Base-by-base conservation (phyloP, 2,113 vertebrate genomes). In the Corydoras sp. region DNA sequence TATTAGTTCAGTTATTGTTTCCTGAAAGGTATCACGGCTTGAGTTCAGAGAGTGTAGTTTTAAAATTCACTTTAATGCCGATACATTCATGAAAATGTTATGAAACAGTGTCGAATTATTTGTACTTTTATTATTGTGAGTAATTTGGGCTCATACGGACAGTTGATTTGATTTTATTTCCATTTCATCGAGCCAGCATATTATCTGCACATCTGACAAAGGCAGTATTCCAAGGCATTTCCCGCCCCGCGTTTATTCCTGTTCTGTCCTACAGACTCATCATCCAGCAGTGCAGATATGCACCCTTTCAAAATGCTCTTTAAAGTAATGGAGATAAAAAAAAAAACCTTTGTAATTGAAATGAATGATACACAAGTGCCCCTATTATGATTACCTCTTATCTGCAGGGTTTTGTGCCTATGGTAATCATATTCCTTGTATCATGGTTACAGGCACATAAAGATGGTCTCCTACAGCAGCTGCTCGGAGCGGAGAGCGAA, bases 391-490 rank as follows among this genome's bases (percentile, higher is more conserved):
- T 55, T 43, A 58, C 15, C 65, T 65, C 72, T 75, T 72, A 75
- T 75, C 61, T 12, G 55, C 54, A 13, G 32, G 30, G 59, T 55
- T 65, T 55, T 72, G 31, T 78, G 43, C 13, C 35, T 15, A 31
- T 73, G 71, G 30, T 73, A 59, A 76, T 76, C 64, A 77, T 72
- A 58, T 15, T 9, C 18, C 31, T 13, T 50, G 68, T 77, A 55
- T 61, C 49, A 12, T 71, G 76, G 76, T 71, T 60, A 77, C 79
- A 97, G 97, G 96, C 95, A 32, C 90, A 94, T 72, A 85, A 89
- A 11, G 89, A 93, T 11, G 97, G 97, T 14, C 81, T 89, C 11
- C 78, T 99, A 32, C 88, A 92, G 86, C 91, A 93, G 80, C 88
- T 99, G 58, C 87, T 99, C 72, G 85, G 83, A 3, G 80, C 80